Evolutionary conservation across 2,888 invertebrate species (phyloP), one percentile per base, ranked within the genome.

Genomic region (Bembecia ichneumoniformis): DNA sequence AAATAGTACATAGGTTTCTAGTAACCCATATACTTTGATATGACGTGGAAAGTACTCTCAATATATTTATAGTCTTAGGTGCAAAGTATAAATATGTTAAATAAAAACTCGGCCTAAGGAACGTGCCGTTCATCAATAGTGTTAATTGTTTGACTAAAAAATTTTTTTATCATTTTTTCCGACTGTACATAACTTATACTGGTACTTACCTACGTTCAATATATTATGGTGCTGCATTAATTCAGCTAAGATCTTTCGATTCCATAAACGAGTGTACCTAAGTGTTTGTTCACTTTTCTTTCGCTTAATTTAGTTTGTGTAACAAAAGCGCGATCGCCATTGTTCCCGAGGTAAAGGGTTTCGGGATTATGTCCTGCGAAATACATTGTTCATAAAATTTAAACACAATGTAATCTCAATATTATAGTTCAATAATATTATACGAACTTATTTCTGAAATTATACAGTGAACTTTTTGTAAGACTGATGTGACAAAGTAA

Each of bases 171-270:
- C 28, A 3, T 28, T 28, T 28, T 20, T 28, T 28, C 2, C 28
- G 28, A 7, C 28, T 28, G 28, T 28, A 28, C 28, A 28, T 28
- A 28, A 9, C 28, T 28, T 28, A 28, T 9, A 7, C n/a, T n/a
- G n/a, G n/a, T n/a, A n/a, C 28, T 5, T 28, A 28, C 28, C 28
- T 55, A 53, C 51, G 55, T 55, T 52, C 48, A 49, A 52, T 53
- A 36, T 50, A 48, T 50, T 44, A 51, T n/a, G 52, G 50, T 53
- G 60, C 57, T 66, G 62, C 58, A 61, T 63, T 73, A 68, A 74
- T 73, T 70, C 61, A 52, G 61, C 69, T 74, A 74, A 74, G 71
- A 74, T 74, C 74, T 63, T 66, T 67, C 68, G 66, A 70, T 72
- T 67, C 68, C 64, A 58, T 64, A 65, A 69, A 51, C 45, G 46